phyloP scores from a whole-genome alignment of 2,888 invertebrate genomes.

The Scrobipalpa atriplicella region DNA sequence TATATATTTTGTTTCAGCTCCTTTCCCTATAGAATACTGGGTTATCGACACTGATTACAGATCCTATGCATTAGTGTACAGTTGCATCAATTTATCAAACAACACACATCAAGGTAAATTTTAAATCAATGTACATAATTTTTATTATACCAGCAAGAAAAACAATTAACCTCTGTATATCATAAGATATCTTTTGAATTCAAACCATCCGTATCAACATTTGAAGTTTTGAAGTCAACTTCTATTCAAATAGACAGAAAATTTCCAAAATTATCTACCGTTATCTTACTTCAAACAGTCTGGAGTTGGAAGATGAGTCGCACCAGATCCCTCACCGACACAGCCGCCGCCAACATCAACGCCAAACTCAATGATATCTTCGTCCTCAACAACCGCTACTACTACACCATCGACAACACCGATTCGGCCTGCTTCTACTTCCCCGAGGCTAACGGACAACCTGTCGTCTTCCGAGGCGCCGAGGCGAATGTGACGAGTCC shows the following conservation, averaged over 20 bases:
- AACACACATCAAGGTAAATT: constrained; percentile 63
- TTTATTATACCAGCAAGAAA: too few species aligned
- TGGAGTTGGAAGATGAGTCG: constrained; percentile 63
- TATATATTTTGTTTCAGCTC: constrained; percentile 35
- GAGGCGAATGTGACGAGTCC: constrained; percentile 53
- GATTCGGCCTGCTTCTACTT: constrained; percentile 55
- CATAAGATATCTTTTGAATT: background rate
- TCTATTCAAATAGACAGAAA: too few species aligned
- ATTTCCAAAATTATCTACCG: background rate
- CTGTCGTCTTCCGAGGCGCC: constrained; percentile 55
- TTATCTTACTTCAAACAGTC: constrained; percentile 41
- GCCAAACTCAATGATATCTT: constrained; percentile 41
- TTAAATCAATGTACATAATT: background rate
- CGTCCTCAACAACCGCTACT: constrained; percentile 52
- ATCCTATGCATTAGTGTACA: constrained; percentile 83
- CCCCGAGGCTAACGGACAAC: constrained; percentile 44
- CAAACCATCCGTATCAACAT: too few species aligned
- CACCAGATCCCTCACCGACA: constrained; percentile 39
- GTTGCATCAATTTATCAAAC: constrained; percentile 74
- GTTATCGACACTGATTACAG: constrained; percentile 81
- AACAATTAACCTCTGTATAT: background rate
- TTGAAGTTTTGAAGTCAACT: too few species aligned
- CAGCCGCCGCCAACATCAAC: constrained; percentile 45
- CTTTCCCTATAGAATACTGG: constrained; percentile 42
- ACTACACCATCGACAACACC: constrained; percentile 43